Base-by-base conservation (phyloP, 1,140 invertebrate genomes). In the Copidosoma floridanum region DNA sequence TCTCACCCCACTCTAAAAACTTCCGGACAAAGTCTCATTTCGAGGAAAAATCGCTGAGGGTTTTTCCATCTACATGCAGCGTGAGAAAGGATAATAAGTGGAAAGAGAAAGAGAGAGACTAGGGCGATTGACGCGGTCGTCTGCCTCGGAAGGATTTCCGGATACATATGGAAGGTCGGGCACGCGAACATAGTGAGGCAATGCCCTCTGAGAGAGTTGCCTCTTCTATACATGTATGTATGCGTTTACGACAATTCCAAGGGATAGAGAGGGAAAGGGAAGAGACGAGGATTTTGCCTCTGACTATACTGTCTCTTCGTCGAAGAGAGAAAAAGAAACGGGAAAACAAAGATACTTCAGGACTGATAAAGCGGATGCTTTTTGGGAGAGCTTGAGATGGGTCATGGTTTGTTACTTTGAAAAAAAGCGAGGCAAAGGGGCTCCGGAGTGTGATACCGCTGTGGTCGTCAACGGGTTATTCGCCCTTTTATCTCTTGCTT, bases 171-270 rank as follows among this genome's bases (percentile, higher is more conserved):
- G 29, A 20, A 3, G 32, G 5, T 6, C 14, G 32, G 32, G 6
- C 14, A 35, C 14, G 18, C 48, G n/a, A n/a, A n/a, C n/a, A n/a
- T n/a, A n/a, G n/a, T 2, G 27, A 47, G 54, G 5, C 32, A 57
- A 35, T 8, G 23, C 18, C 18, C 26, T 21, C 7, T 3, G 5
- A 11, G 40, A n/a, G n/a, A n/a, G n/a, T n/a, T n/a, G n/a, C n/a
- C n/a, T n/a, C n/a, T n/a, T n/a, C n/a, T n/a, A n/a, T n/a, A n/a
- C n/a, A n/a, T n/a, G n/a, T n/a, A n/a, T n/a, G n/a, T n/a, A n/a
- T n/a, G n/a, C n/a, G n/a, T n/a, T n/a, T n/a, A n/a, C 27, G 57
- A 59, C 52, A 52, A 59, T 59, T 59, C 50, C 56, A 43, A 51
- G 57, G 47, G 57, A 12, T 32, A 8, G 29, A n/a, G n/a, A n/a